Conservation (phyloP, 2,797 vertebrate genomes). For the Sarcophilus harrisii region DNA sequence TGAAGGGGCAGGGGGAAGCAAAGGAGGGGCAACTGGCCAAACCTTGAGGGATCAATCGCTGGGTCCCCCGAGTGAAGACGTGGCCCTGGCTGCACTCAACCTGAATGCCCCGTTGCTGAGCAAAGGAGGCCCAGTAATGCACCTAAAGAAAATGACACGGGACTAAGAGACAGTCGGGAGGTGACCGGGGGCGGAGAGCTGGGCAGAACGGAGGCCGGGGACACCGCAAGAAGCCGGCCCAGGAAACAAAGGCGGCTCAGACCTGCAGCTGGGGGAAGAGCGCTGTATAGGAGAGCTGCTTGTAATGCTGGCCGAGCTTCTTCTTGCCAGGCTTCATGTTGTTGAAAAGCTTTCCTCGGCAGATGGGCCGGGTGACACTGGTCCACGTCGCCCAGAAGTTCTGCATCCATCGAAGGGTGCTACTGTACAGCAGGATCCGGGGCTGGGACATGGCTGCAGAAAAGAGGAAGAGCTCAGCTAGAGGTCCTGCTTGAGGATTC, state of each 20-base stretch:
- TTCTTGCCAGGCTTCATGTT: conserved; percentile 95
- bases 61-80: conserved; percentile 95
- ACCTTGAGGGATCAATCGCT: conserved; percentile 98
- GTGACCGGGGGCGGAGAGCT: not conserved
- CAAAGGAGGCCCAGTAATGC: conserved; percentile 99
- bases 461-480: not conserved
- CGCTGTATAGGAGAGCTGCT: conserved; percentile 96
- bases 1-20: not conserved
- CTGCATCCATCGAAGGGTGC: conserved; percentile 99
- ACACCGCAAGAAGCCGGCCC: fast-evolving
- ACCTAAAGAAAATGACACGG: conserved; percentile 86
- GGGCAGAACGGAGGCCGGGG: too few species aligned
- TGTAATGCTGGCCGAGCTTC: conserved; percentile 98
- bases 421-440: conserved; percentile 96
- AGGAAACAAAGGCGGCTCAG: not conserved
- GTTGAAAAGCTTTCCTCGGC: conserved; percentile 96
- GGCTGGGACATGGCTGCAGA: conserved; percentile 91
- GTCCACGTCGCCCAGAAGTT: conserved; percentile 99
- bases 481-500: not conserved
- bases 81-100: conserved; percentile 96
- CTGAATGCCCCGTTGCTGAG: conserved; percentile 97
- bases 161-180: not conserved
- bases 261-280: conserved; percentile 96
- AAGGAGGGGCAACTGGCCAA: conserved; percentile 58
- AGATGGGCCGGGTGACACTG: conserved; percentile 95